Base-by-base conservation (phyloP, 2,888 invertebrate genomes). In the Temnothorax rugatulus region DNA sequence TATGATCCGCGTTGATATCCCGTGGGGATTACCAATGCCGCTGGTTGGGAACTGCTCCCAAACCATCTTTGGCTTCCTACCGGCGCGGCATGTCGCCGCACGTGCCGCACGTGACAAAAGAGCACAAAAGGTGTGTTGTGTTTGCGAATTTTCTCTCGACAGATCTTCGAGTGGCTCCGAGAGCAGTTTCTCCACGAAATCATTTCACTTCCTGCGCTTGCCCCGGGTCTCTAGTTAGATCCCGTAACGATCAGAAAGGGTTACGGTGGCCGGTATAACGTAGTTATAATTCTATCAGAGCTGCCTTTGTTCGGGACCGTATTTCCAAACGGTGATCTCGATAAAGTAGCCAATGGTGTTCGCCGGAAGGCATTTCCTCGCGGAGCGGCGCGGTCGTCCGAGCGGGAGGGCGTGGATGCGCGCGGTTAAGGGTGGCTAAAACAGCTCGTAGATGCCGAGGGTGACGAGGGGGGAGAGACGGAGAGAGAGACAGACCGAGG, bases 381-480 rank as follows among this genome's bases (percentile, higher is more conserved):
- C 57, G 64, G 25, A 52, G 13, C 75, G 64, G 15, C 4, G 38
- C 7, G 50, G 25, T 63, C 47, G 50, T 38, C 76, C 29, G 47
- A 61, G 8, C 47, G 47, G 38, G 18, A 52, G 83, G 84, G 52
- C 69, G 63, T 61, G 52, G 85, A 79, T 85, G 61, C 63, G 77
- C 76, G 82, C 71, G 84, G 83, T 86, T 85, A 88, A 88, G 74
- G 81, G 69, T 66, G 77, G 84, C 77, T 85, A 84, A 86, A 89
- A 85, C 76, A 88, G 86, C 82, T 61, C 38, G 29, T 64, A 47
- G 83, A 18, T 74, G 77, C 38, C 18, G 57, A 34, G 34, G 13
- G 11, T 29, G 50, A 73, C 18, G 57, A 50, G 9, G 34, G 21
- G 44, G 61, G 21, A 9, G 38, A 41, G 38, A 54, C 15, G 15